Evolutionary conservation across 2,888 invertebrate genomes (phyloP), one percentile per base, ranked within the genome.

Genomic region (Oconnorella tubifera): DNA sequence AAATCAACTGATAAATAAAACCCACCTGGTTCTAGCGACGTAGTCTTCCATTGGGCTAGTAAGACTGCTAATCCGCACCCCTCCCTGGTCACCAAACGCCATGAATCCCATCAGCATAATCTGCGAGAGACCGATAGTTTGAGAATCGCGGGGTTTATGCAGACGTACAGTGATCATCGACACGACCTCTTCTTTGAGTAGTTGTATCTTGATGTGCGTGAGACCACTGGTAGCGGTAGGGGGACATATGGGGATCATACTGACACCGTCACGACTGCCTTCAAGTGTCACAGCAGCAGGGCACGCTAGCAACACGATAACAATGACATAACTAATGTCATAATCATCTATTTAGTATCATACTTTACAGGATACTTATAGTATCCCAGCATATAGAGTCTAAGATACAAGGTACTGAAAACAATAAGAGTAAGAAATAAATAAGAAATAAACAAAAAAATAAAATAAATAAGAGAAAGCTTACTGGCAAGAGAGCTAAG

Each of bases 81-180:
- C 33, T 28, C 73, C 70, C 3, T 73, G 75, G 49, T 65, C 56
- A n/a, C 87, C 86, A 80, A 93, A 93, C 1, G 92, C 91, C 2
- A 92, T 90, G 66, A 89, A 89, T 0, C 92, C 95, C 53, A 94
- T 83, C 59, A 96, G 83, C 2, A 90, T 86, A 70, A 96, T 88
- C 83, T 94, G 93, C 67, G 92, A 88, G 51, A 96, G 84, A 3
- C 94, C 93, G 79, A 95, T 89, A 76, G 90, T 92, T 73, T 89
- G 88, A n/a, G 91, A 90, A 76, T 94, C 94, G 40, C 90, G 85
- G 0, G 95, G 94, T 78, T 91, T 90, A 81, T 90, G 91, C 28
- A 89, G 82, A 33, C 89, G 84, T 6, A 92, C 84, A 62, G 92
- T 87, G 64, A 95, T 89, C 51, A 89, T 88, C 66, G 90, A 90